Conservation (phyloP, 2,797 vertebrate species). For the Adelosebastes latens region DNA sequence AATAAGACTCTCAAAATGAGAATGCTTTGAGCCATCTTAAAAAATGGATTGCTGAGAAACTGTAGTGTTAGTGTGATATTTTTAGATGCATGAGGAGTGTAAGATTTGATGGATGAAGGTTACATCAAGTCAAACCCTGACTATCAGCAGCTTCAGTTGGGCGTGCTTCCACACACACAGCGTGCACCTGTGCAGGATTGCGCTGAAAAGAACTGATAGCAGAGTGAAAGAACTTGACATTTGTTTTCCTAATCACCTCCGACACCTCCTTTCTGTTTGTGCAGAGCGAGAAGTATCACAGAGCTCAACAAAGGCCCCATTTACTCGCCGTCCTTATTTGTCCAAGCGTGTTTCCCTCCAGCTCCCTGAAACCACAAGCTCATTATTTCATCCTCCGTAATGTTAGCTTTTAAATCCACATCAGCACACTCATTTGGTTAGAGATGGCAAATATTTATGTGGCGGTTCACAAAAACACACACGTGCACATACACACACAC, state of each 20-base stretch:
- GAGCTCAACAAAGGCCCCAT: slow-evolving; percentile 71
- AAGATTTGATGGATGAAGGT: background rate
- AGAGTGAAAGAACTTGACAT: slow-evolving; percentile 76
- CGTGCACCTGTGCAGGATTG: slow-evolving; percentile 63
- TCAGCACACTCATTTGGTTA: slow-evolving; percentile 68
- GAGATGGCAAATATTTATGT: slow-evolving; percentile 74
- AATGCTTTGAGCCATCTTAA: background rate
- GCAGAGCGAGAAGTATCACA: slow-evolving; percentile 67
- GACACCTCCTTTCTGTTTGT: slow-evolving; percentile 71
- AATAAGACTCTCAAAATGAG: background rate
- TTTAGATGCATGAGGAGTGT: background rate
- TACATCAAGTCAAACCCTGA: slow-evolving; percentile 13
- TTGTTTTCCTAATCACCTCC: slow-evolving; percentile 76
- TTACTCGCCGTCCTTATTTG: slow-evolving; percentile 69
- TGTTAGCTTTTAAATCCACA: slow-evolving; percentile 73
- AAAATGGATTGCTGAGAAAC: background rate
- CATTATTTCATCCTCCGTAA: slow-evolving; percentile 73
- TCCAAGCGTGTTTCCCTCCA: slow-evolving; percentile 62
- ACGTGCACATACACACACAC: background rate
- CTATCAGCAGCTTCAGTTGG: slow-evolving; percentile 20
- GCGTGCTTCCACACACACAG: slow-evolving; percentile 26
- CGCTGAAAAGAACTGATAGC: slow-evolving; percentile 66
- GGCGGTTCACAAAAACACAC: slow-evolving; percentile 20
- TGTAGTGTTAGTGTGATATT: background rate
- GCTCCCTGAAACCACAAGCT: slow-evolving; percentile 75